Percentiles rank a stretch among this genome's conserved stretches.
These are phyloP conservation scores for Lemur catta DNA, from an alignment of 2,797 vertebrate species.

Conservation along the genomic window DNA sequence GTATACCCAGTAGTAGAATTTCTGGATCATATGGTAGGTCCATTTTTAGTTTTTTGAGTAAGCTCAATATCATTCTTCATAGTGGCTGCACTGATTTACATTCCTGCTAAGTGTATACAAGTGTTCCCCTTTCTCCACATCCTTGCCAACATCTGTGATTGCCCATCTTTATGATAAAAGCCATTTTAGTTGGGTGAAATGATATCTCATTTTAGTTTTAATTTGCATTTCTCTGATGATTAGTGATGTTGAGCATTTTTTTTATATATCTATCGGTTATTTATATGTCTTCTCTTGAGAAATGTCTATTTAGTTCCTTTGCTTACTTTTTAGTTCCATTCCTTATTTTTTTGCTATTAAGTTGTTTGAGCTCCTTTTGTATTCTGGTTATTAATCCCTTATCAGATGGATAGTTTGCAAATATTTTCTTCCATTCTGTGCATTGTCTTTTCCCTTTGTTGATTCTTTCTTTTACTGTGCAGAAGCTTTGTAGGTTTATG, in stretches of 20 bases:
- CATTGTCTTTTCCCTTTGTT: not conserved
- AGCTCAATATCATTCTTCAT: not conserved
- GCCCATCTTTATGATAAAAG: not conserved
- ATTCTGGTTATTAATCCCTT: not conserved
- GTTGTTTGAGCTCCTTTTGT: not conserved
- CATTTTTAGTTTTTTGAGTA: not conserved
- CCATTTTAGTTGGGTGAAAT: not conserved
- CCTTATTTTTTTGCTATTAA: not conserved
- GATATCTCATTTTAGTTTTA: not conserved
- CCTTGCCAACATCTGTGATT: not conserved
- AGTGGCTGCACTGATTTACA: not conserved
- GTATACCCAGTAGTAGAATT: not conserved
- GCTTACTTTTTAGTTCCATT: not conserved
- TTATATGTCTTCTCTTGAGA: not conserved
- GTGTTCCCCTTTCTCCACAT: not conserved
- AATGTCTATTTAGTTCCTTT: not conserved
- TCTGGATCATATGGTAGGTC: not conserved
- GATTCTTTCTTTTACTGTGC: not conserved
- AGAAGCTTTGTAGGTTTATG: not conserved
- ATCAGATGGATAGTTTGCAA: not conserved
- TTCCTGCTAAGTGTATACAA: not conserved
- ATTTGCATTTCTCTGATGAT: not conserved
- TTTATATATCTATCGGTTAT: not conserved
- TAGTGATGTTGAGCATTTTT: not conserved
- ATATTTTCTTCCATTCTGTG: not conserved